A percentile compares a stretch with the other conserved stretches of the same genome.
Conservation (phyloP, 1,140 invertebrate species). For the Goniozus legneri region DNA sequence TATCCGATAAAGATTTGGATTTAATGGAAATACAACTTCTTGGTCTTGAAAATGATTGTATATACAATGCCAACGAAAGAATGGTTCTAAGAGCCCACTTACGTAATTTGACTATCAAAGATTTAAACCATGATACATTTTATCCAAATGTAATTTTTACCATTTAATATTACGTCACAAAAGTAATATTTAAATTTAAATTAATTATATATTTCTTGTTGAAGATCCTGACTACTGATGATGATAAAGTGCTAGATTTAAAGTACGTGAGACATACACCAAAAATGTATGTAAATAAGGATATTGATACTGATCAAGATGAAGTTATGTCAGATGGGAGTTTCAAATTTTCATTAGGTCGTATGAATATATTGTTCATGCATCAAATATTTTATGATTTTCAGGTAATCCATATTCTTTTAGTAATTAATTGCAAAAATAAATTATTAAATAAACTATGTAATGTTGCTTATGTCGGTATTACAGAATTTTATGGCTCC, state of each 20-base stretch:
- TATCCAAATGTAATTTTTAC: slow-evolving; percentile 73
- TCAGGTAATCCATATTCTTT: slow-evolving; percentile 53
- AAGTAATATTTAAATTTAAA: slow-evolving; percentile 4
- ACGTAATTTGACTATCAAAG: slow-evolving; percentile 66
- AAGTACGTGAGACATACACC: slow-evolving; percentile 72
- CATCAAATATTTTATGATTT: slow-evolving; percentile 71
- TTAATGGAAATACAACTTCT: slow-evolving; percentile 64
- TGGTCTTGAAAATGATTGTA: slow-evolving; percentile 71
- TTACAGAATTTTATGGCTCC: slow-evolving; percentile 68
- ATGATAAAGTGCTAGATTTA: slow-evolving; percentile 73
- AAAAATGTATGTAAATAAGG: slow-evolving; percentile 53
- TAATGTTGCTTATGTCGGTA: too few relatives aligned
- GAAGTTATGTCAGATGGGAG: slow-evolving; percentile 65
- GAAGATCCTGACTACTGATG: slow-evolving; percentile 67
- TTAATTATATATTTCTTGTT: slow-evolving; percentile 16
- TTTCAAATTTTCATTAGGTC: slow-evolving; percentile 67
- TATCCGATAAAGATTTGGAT: slow-evolving; percentile 70
- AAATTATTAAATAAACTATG: too few relatives aligned
- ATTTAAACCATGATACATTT: slow-evolving; percentile 71
- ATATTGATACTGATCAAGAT: slow-evolving; percentile 50
- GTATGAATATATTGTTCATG: slow-evolving; percentile 68
- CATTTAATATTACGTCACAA: too few relatives aligned
- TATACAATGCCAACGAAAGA: slow-evolving; percentile 76
- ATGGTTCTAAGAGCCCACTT: slow-evolving; percentile 71
- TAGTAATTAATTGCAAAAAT: too few relatives aligned